phyloP scores from a whole-genome alignment of 2,797 vertebrate species.

The Sebastes cheni region DNA sequence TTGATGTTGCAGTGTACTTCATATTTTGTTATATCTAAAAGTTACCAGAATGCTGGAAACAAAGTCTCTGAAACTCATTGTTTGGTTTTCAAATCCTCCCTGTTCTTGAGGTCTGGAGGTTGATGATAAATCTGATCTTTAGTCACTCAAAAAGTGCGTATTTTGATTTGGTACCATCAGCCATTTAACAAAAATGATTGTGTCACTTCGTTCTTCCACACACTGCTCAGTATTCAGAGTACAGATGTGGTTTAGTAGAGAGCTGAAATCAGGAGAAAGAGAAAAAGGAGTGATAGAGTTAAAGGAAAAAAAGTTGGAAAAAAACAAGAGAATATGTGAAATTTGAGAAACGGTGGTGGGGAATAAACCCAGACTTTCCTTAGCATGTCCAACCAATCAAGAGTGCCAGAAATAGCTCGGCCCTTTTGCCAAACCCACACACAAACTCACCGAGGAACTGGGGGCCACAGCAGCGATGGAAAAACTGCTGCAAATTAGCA shows the following conservation, averaged over 20 bases:
- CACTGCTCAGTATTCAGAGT: neutral
- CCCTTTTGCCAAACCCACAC: slow-evolving; percentile 53
- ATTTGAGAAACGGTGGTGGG: slow-evolving; percentile 41
- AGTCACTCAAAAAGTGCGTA: neutral
- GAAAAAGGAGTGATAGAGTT: neutral
- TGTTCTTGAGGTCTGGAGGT: no score
- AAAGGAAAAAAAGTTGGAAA: neutral
- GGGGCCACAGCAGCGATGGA: slow-evolving; percentile 54
- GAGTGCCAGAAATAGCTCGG: slow-evolving; percentile 53
- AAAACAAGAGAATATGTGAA: slow-evolving; percentile 21
- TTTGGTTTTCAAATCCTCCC: no score
- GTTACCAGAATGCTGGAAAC: no score
- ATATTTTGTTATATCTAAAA: no score
- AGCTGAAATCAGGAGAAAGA: neutral
- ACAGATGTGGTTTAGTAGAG: neutral
- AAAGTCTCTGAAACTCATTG: no score
- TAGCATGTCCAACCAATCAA: slow-evolving; percentile 39
- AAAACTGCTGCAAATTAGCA: slow-evolving; percentile 63
- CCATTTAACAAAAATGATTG: neutral
- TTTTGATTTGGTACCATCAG: neutral
- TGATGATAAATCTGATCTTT: neutral
- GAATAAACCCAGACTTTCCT: slow-evolving; percentile 56
- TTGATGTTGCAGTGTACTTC: fast-evolving
- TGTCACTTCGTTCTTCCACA: neutral
- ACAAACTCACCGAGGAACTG: slow-evolving; percentile 17